A percentile compares a stretch with the other conserved stretches of the same genome.
phyloP scores from a whole-genome alignment of 2,113 vertebrate genomes.

The Elachura formosa region DNA sequence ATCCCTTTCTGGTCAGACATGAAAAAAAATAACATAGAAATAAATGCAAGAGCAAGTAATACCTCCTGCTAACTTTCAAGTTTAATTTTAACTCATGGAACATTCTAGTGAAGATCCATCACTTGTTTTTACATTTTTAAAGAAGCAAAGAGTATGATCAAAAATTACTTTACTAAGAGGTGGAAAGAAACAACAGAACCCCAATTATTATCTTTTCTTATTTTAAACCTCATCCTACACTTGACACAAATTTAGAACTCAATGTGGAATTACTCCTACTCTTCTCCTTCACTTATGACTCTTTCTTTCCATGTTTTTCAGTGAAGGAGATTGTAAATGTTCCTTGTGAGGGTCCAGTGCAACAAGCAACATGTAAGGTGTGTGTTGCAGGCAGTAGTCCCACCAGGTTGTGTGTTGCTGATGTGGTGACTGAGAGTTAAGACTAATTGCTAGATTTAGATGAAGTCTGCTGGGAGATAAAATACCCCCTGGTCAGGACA shows the following conservation, averaged over 20 bases:
- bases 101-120: background rate
- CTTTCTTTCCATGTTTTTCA: background rate
- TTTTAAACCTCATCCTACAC: slow-evolving; percentile 57
- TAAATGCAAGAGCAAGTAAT: background rate
- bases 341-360: background rate
- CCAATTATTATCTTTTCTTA: slow-evolving; percentile 48
- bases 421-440: background rate
- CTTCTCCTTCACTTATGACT: slow-evolving; percentile 39
- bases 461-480: background rate
- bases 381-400: background rate
- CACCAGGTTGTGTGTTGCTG: background rate
- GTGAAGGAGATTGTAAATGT: background rate
- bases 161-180: background rate
- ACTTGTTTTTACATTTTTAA: background rate
- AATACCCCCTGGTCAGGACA: background rate
- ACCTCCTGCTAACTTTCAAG: background rate
- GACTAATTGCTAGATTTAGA: background rate
- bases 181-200: slow-evolving; percentile 36
- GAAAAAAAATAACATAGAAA: background rate
- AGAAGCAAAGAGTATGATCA: background rate
- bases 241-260: slow-evolving; percentile 45
- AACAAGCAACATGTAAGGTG: background rate
- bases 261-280: slow-evolving; percentile 47
- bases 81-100: slow-evolving; percentile 25
- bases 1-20: background rate